These are phyloP conservation scores for Eilema caniola DNA, from an alignment of 2,888 invertebrate genomes.

Conservation along the genomic window DNA sequence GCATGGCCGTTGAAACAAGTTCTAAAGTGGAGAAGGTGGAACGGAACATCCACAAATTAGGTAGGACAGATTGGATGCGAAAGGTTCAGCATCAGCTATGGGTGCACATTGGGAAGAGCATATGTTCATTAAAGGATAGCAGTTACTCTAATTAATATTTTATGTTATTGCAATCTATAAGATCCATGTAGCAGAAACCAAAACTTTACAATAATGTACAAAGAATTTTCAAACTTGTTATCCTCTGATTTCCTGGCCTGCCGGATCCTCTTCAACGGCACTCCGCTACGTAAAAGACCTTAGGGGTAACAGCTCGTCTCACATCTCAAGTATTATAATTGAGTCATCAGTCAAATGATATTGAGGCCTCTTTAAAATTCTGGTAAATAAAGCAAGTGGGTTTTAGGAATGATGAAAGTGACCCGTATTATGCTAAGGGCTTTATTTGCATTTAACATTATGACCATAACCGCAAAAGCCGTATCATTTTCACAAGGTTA, in stretches of 20 bases:
- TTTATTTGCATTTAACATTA: constrained; percentile 7
- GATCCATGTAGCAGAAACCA: too few relatives aligned
- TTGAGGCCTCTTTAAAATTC: constrained; percentile 10
- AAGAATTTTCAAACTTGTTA: background rate
- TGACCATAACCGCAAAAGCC: background rate
- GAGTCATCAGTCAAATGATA: constrained; percentile 26
- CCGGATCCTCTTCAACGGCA: constrained; percentile 14
- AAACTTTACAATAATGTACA: background rate
- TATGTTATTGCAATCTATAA: too few relatives aligned
- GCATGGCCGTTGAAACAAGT: too few relatives aligned
- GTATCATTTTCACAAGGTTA: background rate
- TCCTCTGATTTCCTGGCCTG: constrained; percentile 33
- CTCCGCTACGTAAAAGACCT: constrained; percentile 24
- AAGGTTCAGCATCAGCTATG: too few relatives aligned
- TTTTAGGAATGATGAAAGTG: background rate
- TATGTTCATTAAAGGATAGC: too few relatives aligned
- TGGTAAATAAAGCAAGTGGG: constrained; percentile 18
- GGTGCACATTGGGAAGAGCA: too few relatives aligned
- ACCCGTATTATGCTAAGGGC: background rate
- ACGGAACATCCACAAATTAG: too few relatives aligned
- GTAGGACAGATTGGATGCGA: too few relatives aligned
- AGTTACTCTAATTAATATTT: too few relatives aligned
- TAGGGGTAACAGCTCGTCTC: constrained; percentile 23
- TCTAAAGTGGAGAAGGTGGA: too few relatives aligned
- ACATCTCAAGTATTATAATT: constrained; percentile 23